phyloP scores from a whole-genome alignment of 2,113 vertebrate species.

The Greenwoodochromis staneri region DNA sequence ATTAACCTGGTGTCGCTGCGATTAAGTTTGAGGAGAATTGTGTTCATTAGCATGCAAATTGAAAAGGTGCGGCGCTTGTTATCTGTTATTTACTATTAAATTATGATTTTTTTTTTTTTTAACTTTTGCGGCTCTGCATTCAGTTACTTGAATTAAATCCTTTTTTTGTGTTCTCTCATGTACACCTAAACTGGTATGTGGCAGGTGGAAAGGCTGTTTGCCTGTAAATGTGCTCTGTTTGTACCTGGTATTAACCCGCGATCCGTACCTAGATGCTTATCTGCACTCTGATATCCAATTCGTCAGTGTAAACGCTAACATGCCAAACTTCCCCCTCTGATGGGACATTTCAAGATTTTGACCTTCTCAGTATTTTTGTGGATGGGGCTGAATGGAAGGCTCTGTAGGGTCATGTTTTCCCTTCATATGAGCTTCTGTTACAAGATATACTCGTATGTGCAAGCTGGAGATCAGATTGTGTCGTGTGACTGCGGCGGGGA shows the following conservation, averaged over 20 bases:
- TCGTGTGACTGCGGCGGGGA: rapidly evolving
- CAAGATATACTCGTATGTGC: not conserved
- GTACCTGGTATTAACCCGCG: not conserved
- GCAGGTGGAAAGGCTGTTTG: not conserved
- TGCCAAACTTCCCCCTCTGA: not conserved
- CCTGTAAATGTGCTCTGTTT: not conserved
- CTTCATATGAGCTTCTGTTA: not conserved
- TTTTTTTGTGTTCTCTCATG: not conserved
- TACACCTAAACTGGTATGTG: not conserved
- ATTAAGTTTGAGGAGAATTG: not conserved
- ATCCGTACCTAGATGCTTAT: not conserved
- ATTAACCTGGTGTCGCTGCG: not conserved
- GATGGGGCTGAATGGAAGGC: not conserved
- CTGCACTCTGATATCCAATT: not conserved
- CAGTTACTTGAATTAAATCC: not conserved
- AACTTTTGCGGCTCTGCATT: not conserved
- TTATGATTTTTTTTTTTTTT: rapidly evolving
- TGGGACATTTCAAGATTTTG: not conserved
- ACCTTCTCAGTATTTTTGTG: not conserved
- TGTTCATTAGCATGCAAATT: not conserved
- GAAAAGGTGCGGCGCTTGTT: not conserved
- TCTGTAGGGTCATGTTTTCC: not conserved
- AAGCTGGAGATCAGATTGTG: rapidly evolving
- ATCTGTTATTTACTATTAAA: not conserved
- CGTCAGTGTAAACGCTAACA: not conserved